Base-by-base conservation (phyloP, 2,888 invertebrate species). In the Cataglyphis livida region DNA sequence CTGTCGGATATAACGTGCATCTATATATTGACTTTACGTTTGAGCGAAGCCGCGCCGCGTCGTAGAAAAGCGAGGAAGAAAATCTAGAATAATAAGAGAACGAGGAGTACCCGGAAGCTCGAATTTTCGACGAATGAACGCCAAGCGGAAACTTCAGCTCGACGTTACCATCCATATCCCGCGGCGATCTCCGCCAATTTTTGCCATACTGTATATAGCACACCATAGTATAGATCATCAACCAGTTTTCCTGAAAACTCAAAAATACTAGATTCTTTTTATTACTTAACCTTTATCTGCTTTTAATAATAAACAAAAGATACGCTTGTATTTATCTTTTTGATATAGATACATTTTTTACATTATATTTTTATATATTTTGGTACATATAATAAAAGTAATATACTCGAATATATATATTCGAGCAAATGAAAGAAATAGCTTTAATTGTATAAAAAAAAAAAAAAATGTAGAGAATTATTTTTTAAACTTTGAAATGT, bases 21-120 rank as follows among this genome's bases (percentile, higher is more conserved):
- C 41, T 62, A 62, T 62, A 81, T 54, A 75, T 86, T 61, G 83
- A 83, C 75, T 86, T 86, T 86, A 81, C 71, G 66, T 71, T 66
- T 41, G 62, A 57, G 12, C 65, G 64, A 41, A 73, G 73, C 59
- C 64, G 28, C 44, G 35, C 35, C 35, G 35, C 35, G 66, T 73
- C 62, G 70, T 41, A 61, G 41, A 66, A 44, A 65, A 64, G 57
- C 51, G 35, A 62, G 68, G 44, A 28, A 44, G 65, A 38, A 82
- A 82, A 44, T 44, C 6, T 28, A 38, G n/a, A 75, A 76, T 73
- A 64, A 81, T 74, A 81, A 62, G 10, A 44, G 35, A 51, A 65
- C 68, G 35, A 54, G 41, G 28, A 32, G 57, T 28, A 51, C 0
- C 51, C 44, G 79, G 61, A 75, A 76, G 78, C 62, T 38, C 10